Conservation (phyloP, 2,113 vertebrate genomes). For the Myotis brandtii region DNA sequence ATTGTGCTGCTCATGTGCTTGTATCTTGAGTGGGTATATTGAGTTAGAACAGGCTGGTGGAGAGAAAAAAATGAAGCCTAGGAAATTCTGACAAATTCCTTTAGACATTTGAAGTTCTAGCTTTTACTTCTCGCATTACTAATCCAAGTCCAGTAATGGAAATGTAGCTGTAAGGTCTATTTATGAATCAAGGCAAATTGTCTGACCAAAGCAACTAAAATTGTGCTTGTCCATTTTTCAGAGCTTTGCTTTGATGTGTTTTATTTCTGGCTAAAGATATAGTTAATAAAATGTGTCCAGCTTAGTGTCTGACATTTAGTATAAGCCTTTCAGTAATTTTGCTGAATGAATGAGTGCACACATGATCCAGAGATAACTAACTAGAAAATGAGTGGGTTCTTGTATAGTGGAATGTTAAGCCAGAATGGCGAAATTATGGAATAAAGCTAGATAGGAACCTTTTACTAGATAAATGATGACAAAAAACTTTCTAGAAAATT, state of each 20-base stretch:
- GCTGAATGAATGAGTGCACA: not conserved
- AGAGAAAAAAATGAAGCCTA: not conserved
- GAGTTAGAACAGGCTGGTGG: not conserved
- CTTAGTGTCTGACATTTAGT: not conserved
- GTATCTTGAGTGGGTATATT: not conserved
- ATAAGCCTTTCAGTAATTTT: not conserved
- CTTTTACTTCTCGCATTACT: not conserved
- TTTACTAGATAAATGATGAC: slow-evolving; percentile 14
- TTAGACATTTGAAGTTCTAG: not conserved
- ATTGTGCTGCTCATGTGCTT: not conserved
- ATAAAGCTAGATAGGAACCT: not conserved
- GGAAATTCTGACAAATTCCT: not conserved
- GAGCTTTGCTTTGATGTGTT: slow-evolving; percentile 36
- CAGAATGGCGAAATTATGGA: not conserved
- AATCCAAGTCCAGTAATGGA: not conserved
- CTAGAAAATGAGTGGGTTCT: not conserved
- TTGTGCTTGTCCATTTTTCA: not conserved
- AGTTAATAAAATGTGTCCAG: not conserved
- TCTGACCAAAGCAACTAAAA: not conserved
- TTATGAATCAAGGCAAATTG: slow-evolving; percentile 29
- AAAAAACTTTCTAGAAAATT: slow-evolving; percentile 11
- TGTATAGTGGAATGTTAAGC: not conserved
- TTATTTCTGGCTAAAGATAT: slow-evolving; percentile 12
- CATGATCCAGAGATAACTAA: not conserved
- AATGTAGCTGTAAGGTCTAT: not conserved